These are phyloP conservation scores for Lymantria dispar DNA, from an alignment of 2,888 invertebrate species.

Conservation along the genomic window DNA sequence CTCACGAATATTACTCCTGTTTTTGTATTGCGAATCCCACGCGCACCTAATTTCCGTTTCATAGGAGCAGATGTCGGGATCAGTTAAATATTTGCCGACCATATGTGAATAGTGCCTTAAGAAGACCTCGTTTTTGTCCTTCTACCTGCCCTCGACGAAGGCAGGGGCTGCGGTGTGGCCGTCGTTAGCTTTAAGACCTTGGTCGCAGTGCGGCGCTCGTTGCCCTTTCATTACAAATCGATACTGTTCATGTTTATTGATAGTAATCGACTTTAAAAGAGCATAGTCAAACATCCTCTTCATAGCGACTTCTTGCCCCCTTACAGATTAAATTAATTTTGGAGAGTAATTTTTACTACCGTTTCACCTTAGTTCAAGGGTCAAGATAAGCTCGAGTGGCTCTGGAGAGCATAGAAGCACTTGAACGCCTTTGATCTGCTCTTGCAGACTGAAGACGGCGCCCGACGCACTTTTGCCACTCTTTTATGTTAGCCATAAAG, in stretches of 20 bases:
- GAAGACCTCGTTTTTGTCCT: slow-evolving; percentile 45
- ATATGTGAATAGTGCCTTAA: slow-evolving; percentile 47
- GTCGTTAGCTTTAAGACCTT: slow-evolving; percentile 43
- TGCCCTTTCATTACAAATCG: slow-evolving; percentile 66
- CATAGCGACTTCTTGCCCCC: slow-evolving; percentile 53
- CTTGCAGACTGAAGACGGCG: slow-evolving; percentile 44
- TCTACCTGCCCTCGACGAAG: slow-evolving; percentile 51
- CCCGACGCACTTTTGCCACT: slow-evolving; percentile 36
- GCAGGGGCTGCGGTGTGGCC: slow-evolving; percentile 28
- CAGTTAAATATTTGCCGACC: slow-evolving; percentile 57
- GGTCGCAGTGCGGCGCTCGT: slow-evolving; percentile 61
- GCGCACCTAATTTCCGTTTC: slow-evolving; percentile 62
- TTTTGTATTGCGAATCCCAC: slow-evolving; percentile 71
- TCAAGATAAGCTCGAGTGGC: slow-evolving; percentile 70
- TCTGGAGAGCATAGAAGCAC: slow-evolving; percentile 58
- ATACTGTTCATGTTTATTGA: slow-evolving; percentile 65
- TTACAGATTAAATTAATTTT: slow-evolving; percentile 60
- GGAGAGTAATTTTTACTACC: slow-evolving; percentile 77
- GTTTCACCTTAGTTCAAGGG: slow-evolving; percentile 70
- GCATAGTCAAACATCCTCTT: slow-evolving; percentile 44
- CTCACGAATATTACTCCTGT: slow-evolving; percentile 78
- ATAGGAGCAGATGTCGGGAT: slow-evolving; percentile 61
- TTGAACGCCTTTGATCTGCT: slow-evolving; percentile 66
- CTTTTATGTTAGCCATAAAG: slow-evolving; percentile 52
- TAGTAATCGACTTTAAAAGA: slow-evolving; percentile 61